These are phyloP conservation scores for Anabas testudineus DNA, from an alignment of 2,797 vertebrate species.

Conservation along the genomic window DNA sequence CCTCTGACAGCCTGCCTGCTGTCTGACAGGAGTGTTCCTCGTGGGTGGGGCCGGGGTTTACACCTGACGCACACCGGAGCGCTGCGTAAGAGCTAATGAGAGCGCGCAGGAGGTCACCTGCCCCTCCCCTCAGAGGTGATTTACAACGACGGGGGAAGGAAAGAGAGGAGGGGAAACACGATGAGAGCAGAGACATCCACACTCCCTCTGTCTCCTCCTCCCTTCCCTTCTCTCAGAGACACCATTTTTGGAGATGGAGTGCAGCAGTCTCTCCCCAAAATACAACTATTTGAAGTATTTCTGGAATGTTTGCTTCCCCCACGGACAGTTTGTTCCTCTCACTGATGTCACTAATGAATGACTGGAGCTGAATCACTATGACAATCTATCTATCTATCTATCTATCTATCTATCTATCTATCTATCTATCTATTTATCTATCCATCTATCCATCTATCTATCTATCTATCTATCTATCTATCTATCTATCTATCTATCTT, in stretches of 20 bases:
- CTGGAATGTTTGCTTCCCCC: constrained; percentile 59
- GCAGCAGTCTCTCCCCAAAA: constrained; percentile 31
- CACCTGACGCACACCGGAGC: constrained; percentile 48
- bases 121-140: not conserved
- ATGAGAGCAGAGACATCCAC: not conserved
- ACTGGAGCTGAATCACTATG: not conserved
- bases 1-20: constrained; percentile 31
- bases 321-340: not conserved
- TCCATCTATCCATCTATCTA: too few species aligned
- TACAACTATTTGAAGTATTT: constrained; percentile 36
- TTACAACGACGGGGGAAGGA: not conserved
- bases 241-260: constrained; percentile 65
- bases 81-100: constrained; percentile 12
- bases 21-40: constrained; percentile 36
- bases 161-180: not conserved
- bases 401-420: constrained; percentile 16
- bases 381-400: constrained; percentile 13
- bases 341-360: not conserved
- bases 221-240: not conserved
- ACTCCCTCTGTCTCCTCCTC: not conserved
- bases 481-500: too few species aligned
- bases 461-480: too few species aligned
- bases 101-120: constrained; percentile 2
- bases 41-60: constrained; percentile 53
- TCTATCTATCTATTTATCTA: constrained; percentile 13